A percentile compares a stretch with the other conserved stretches of the same genome.
phyloP scores from a whole-genome alignment of 2,113 vertebrate genomes.

The Trinectes maculatus region DNA sequence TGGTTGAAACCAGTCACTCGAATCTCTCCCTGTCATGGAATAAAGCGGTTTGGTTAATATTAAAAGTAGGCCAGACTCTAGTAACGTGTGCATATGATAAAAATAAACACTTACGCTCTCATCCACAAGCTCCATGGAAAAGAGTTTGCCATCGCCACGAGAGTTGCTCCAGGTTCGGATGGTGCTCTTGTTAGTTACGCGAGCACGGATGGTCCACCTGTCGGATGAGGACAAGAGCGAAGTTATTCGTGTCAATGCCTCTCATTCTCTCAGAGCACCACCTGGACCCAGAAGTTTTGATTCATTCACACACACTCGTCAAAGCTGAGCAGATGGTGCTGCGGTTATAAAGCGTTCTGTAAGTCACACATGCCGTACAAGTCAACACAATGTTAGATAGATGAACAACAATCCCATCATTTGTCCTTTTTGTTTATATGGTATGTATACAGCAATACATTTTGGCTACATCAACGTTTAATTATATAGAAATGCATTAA shows the following conservation, averaged over 20 bases:
- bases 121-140: conserved; percentile 95
- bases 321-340: background rate
- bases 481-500: too few relatives aligned
- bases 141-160: conserved; percentile 95
- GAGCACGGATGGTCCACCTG: conserved; percentile 96
- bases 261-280: background rate
- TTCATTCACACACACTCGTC: background rate
- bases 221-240: background rate
- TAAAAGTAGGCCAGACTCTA: background rate
- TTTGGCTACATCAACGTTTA: too few relatives aligned
- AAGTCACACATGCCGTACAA: background rate
- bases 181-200: conserved; percentile 93
- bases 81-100: background rate
- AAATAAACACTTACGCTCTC: conserved; percentile 87
- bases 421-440: too few relatives aligned
- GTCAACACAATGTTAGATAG: background rate
- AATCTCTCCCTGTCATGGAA: conserved; percentile 90
- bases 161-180: conserved; percentile 98
- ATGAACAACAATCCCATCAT: background rate
- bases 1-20: conserved; percentile 95
- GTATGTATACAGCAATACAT: too few relatives aligned
- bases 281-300: background rate
- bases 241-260: background rate
- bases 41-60: background rate
- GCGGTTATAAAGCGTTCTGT: too few relatives aligned